Percentiles rank a stretch among this genome's conserved stretches.
These are phyloP conservation scores for Naso thynnoides DNA, from an alignment of 2,797 vertebrate genomes.

Conservation along the genomic window DNA sequence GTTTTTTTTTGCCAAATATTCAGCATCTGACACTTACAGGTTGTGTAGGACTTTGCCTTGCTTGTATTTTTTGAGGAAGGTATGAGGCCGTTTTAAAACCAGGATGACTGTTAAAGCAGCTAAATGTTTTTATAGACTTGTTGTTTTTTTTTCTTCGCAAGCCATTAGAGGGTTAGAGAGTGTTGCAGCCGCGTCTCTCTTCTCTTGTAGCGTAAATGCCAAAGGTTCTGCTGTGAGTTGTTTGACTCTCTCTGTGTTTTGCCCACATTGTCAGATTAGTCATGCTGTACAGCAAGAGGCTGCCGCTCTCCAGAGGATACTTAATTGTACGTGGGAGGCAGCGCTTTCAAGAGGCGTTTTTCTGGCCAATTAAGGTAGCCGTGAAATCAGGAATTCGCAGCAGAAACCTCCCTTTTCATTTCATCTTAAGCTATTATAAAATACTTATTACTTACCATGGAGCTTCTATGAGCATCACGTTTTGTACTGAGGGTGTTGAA, in stretches of 20 bases:
- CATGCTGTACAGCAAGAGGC: conserved; percentile 73
- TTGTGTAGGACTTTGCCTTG: not conserved
- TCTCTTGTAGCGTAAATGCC: conserved; percentile 61
- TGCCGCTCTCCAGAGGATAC: conserved; percentile 70
- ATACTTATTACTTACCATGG: conserved; percentile 19
- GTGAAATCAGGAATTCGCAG: conserved; percentile 70
- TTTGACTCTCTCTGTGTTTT: conserved; percentile 79
- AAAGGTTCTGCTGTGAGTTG: conserved; percentile 73
- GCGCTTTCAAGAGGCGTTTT: conserved; percentile 74
- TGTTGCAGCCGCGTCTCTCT: conserved; percentile 45
- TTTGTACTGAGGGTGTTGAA: conserved; percentile 18
- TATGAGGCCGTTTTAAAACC: conserved; percentile 26
- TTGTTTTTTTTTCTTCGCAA: conserved; percentile 24
- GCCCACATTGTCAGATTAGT: conserved; percentile 83
- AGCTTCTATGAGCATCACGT: not conserved
- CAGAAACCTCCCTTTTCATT: conserved; percentile 35
- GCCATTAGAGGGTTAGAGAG: conserved; percentile 35
- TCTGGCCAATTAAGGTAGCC: conserved; percentile 72
- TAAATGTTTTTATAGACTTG: conserved; percentile 8
- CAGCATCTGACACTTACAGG: not conserved
- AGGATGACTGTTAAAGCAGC: conserved; percentile 26
- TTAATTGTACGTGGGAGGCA: conserved; percentile 81
- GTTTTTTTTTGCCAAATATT: not conserved
- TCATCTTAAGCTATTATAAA: conserved; percentile 17
- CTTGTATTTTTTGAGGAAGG: conserved; percentile 17